Percentiles rank a stretch among this genome's conserved stretches.
These are phyloP conservation scores for Limnephilus marmoratus DNA, from an alignment of 2,888 invertebrate species.

Conservation along the genomic window DNA sequence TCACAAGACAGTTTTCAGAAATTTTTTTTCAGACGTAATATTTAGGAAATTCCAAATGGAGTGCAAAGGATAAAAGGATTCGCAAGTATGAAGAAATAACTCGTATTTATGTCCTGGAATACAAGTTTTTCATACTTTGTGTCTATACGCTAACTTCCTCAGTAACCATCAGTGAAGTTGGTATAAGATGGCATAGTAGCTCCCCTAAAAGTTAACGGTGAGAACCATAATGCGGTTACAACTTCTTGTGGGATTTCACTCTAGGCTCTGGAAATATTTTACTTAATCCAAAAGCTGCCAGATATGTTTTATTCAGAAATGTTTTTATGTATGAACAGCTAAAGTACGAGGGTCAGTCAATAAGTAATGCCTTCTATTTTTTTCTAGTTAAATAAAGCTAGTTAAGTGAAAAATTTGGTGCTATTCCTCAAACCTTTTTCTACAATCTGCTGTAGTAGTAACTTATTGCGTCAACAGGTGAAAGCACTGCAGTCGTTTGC, in stretches of 20 bases:
- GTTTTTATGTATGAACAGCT: not conserved
- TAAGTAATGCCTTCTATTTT: too few species aligned
- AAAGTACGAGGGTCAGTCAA: too few species aligned
- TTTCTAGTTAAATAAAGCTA: too few species aligned
- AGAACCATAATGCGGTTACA: not conserved
- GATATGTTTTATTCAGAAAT: slow-evolving; percentile 17
- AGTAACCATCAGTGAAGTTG: not conserved
- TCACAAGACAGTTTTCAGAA: not conserved
- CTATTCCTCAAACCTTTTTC: too few species aligned
- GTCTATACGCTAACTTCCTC: not conserved
- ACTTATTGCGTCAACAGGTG: too few species aligned
- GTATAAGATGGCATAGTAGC: not conserved
- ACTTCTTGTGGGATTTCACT: not conserved
- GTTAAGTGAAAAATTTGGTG: too few species aligned
- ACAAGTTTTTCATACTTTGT: slow-evolving; percentile 14
- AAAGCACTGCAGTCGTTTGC: too few species aligned
- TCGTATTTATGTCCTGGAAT: not conserved
- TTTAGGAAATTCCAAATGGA: not conserved
- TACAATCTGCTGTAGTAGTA: too few species aligned
- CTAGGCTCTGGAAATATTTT: not conserved
- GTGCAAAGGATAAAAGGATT: not conserved
- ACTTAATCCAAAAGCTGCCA: not conserved
- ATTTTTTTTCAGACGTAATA: not conserved
- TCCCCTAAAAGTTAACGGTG: not conserved
- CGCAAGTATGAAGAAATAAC: not conserved